phyloP scores from a whole-genome alignment of 2,888 invertebrate genomes.

The Tenthredo distinguenda region DNA sequence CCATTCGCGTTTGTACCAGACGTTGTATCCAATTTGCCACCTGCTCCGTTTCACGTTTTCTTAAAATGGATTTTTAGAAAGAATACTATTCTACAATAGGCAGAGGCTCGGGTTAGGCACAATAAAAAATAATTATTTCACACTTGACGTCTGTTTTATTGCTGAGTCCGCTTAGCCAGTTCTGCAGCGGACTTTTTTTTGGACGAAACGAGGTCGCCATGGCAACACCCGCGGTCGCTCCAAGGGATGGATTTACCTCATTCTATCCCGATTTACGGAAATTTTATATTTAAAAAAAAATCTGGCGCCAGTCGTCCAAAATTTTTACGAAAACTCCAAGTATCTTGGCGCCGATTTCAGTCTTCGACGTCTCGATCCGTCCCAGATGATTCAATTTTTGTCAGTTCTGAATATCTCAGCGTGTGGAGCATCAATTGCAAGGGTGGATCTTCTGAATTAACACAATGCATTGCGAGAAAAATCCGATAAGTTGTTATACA shows the following conservation, averaged over 20 bases:
- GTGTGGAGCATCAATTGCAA: neutral
- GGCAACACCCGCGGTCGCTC: slow-evolving; percentile 24
- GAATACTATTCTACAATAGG: neutral
- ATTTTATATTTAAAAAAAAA: slow-evolving; percentile 21
- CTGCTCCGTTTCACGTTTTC: neutral
- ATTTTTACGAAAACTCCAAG: neutral
- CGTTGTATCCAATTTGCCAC: neutral
- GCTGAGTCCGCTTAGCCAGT: neutral
- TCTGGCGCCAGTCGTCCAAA: neutral
- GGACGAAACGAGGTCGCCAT: slow-evolving; percentile 15
- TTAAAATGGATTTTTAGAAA: neutral
- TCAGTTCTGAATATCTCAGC: neutral
- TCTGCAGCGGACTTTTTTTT: neutral
- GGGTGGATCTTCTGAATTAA: neutral
- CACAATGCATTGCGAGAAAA: neutral
- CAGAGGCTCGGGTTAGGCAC: neutral
- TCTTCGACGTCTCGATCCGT: neutral
- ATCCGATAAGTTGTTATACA: neutral
- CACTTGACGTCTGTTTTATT: neutral
- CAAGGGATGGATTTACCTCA: neutral
- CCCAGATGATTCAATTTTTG: neutral
- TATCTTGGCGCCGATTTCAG: neutral
- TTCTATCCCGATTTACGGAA: slow-evolving; percentile 34
- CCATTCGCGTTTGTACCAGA: neutral
- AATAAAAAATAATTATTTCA: slow-evolving; percentile 9